A percentile compares a stretch with the other conserved stretches of the same genome.
Evolutionary conservation across 2,797 vertebrate genomes (phyloP).

Genomic region (Emys orbicularis): DNA sequence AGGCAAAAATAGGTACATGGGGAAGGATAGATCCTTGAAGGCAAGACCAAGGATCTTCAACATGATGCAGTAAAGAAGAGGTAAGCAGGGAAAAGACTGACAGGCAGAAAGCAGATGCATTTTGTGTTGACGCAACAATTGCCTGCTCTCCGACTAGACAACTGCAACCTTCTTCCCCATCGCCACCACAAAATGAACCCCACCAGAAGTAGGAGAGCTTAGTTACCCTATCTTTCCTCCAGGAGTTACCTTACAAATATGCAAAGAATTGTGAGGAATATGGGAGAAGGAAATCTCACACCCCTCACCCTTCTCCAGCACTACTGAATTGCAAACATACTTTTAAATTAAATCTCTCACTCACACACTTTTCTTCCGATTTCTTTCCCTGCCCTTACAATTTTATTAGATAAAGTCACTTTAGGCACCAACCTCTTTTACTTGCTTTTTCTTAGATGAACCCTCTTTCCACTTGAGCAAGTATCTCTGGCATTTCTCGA

Average conservation of each 20-base stretch:
- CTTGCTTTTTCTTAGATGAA: neutral
- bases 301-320: neutral
- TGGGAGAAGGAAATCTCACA: neutral
- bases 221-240: neutral
- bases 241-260: neutral
- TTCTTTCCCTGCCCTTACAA: neutral
- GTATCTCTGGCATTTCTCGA: neutral
- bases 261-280: rapidly evolving
- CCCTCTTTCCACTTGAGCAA: neutral
- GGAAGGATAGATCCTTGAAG: neutral
- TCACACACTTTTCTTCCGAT: neutral
- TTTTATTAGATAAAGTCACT: neutral
- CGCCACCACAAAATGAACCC: neutral
- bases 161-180: neutral
- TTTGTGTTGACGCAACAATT: neutral
- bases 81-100: neutral
- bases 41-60: neutral
- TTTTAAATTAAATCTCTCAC: neutral
- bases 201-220: neutral
- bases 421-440: neutral
- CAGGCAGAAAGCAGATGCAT: neutral
- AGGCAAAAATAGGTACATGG: neutral
- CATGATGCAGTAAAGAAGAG: neutral
- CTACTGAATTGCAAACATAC: neutral
- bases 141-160: neutral